Conservation (phyloP, 2,113 vertebrate genomes). For the Gnathonemus longibarbis region DNA sequence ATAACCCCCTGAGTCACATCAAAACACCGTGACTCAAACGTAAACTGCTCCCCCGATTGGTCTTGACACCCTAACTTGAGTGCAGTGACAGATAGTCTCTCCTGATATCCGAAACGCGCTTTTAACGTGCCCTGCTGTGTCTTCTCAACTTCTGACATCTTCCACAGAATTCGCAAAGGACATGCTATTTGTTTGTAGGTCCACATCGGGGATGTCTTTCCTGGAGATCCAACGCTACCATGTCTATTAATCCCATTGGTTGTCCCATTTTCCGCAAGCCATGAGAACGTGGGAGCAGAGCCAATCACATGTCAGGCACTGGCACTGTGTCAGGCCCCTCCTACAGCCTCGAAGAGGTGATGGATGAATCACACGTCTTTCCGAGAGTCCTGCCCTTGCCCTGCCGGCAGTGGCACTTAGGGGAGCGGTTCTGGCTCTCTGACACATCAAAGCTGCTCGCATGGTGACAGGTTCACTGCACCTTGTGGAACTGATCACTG, state of each 20-base stretch:
- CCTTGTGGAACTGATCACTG: constrained; percentile 4
- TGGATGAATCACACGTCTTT: neutral
- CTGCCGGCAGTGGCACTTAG: neutral
- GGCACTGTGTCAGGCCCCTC: neutral
- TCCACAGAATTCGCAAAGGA: neutral
- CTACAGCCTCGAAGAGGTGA: neutral
- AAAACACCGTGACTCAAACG: neutral
- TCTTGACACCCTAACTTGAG: neutral
- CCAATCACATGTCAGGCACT: neutral
- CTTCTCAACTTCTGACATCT: neutral
- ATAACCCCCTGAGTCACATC: neutral
- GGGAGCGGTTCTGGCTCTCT: neutral
- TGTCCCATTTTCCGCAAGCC: neutral
- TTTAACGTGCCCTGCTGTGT: neutral
- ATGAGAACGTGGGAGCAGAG: neutral
- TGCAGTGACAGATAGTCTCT: neutral
- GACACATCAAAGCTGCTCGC: constrained; percentile 11
- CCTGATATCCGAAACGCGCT: neutral
- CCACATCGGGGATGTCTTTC: neutral
- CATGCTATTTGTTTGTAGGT: neutral
- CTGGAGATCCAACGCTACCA: neutral
- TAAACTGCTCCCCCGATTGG: neutral
- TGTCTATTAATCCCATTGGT: neutral
- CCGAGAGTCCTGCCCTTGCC: neutral
- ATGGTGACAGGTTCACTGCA: neutral